phyloP scores from a whole-genome alignment of 2,797 vertebrate species.

The Emydoidea blandingii region DNA sequence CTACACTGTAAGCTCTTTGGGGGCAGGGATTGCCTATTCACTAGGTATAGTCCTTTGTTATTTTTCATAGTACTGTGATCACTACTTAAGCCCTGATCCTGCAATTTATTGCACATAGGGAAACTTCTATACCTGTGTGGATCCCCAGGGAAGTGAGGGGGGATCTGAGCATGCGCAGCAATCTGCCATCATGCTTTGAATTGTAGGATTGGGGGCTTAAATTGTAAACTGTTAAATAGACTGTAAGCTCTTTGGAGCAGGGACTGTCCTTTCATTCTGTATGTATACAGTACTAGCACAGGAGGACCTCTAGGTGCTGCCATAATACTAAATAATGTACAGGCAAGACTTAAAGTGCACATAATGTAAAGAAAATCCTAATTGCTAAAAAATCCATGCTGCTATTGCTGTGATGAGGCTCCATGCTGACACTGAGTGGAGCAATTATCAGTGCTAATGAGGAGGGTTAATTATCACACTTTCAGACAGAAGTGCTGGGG shows the following conservation, averaged over 20 bases:
- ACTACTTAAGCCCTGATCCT: background rate
- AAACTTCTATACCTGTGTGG: background rate
- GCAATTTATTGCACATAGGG: background rate
- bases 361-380: constrained; percentile 32
- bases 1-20: background rate
- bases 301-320: background rate
- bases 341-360: constrained; percentile 56
- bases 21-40: background rate
- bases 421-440: constrained; percentile 61
- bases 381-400: constrained; percentile 25
- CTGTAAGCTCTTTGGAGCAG: background rate
- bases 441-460: constrained; percentile 56
- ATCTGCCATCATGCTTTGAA: background rate
- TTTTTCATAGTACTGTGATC: constrained; percentile 38
- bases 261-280: background rate
- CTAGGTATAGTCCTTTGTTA: constrained; percentile 44
- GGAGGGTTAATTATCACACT: constrained; percentile 21
- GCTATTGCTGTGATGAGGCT: constrained; percentile 61
- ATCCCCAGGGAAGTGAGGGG: background rate
- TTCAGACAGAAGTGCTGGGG: constrained; percentile 51
- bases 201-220: background rate
- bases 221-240: background rate
- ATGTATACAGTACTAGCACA: background rate
- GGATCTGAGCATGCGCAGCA: background rate
- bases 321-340: constrained; percentile 50